These are phyloP conservation scores for Scrobipalpa atriplicella DNA, from an alignment of 2,888 invertebrate genomes.

Conservation along the genomic window DNA sequence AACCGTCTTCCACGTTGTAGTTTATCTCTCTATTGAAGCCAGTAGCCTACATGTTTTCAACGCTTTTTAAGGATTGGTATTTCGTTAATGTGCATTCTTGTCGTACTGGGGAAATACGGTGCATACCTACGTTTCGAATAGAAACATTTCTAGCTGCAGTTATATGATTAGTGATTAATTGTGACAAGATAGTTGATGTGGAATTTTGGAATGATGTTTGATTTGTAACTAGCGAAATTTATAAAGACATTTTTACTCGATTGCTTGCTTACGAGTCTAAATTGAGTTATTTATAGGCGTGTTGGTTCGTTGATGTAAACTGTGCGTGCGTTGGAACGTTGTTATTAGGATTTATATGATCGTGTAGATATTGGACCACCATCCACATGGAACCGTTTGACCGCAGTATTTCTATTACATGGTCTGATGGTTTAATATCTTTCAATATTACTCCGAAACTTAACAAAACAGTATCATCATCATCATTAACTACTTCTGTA, in stretches of 20 bases:
- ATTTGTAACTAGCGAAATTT: neutral
- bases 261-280: neutral
- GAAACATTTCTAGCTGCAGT: neutral
- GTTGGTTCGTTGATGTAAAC: neutral
- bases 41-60: constrained; percentile 23
- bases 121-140: neutral
- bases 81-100: constrained; percentile 18
- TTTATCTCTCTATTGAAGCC: constrained; percentile 25
- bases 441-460: neutral
- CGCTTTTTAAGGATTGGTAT: constrained; percentile 25
- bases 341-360: neutral
- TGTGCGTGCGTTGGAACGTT: neutral
- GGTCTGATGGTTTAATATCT: constrained; percentile 1
- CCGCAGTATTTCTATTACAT: neutral
- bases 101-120: too few species aligned
- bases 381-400: neutral
- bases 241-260: constrained; percentile 2
- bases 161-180: neutral
- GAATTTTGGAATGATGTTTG: constrained; percentile 1
- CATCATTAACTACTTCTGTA: neutral
- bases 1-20: constrained; percentile 21
- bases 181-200: neutral
- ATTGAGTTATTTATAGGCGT: neutral
- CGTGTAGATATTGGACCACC: neutral
- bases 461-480: neutral